Conservation (phyloP, 2,888 invertebrate genomes). For the Acleris literana region DNA sequence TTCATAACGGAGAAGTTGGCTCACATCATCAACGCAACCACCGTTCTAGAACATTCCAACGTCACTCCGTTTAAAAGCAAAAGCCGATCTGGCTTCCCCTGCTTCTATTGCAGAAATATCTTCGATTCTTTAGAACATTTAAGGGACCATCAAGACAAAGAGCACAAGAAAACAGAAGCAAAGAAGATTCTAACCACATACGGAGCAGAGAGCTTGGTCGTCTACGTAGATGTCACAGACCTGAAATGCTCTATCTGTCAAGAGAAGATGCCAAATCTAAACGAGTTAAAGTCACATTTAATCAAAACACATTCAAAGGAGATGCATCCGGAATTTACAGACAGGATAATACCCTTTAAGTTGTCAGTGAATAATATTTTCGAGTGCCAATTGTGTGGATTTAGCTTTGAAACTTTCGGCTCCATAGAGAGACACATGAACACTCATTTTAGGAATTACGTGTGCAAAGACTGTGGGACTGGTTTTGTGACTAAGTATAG, state of each 20-base stretch:
- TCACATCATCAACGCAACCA: conserved; percentile 24
- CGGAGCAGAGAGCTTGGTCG: conserved; percentile 61
- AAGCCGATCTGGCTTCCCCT: conserved; percentile 32
- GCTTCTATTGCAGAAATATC: conserved; percentile 36
- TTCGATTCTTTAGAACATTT: conserved; percentile 26
- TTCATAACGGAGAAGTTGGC: conserved; percentile 32
- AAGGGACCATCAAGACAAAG: conserved; percentile 19
- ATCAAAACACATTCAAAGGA: conserved; percentile 60
- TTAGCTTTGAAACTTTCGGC: conserved; percentile 42
- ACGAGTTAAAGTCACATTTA: conserved; percentile 62
- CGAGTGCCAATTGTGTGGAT: conserved; percentile 58
- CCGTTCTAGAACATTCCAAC: conserved; percentile 28
- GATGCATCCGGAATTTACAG: conserved; percentile 54
- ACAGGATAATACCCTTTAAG: conserved; percentile 69
- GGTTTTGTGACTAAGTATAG: conserved; percentile 63
- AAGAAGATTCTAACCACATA: conserved; percentile 55
- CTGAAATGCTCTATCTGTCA: conserved; percentile 62
- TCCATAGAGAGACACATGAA: conserved; percentile 45
- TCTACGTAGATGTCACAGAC: conserved; percentile 68
- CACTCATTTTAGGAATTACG: conserved; percentile 44
- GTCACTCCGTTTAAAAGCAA: conserved; percentile 35
- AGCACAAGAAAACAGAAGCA: conserved; percentile 36
- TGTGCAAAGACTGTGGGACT: conserved; percentile 49
- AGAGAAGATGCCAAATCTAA: conserved; percentile 48
- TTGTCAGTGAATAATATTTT: conserved; percentile 51